Percentiles rank a stretch among this genome's conserved stretches.
phyloP scores from a whole-genome alignment of 2,888 invertebrate genomes.

The Cheilosia urbana region DNA sequence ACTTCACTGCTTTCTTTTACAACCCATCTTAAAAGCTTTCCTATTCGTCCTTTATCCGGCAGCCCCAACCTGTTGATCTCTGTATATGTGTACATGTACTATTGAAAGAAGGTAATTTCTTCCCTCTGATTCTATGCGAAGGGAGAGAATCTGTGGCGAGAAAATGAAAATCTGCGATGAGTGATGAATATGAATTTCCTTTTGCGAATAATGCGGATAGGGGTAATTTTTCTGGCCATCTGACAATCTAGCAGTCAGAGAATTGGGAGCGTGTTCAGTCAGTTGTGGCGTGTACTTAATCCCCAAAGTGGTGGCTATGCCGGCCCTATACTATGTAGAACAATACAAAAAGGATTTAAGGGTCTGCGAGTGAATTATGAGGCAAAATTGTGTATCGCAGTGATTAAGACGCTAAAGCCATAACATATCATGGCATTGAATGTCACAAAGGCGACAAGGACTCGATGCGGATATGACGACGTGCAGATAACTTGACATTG shows the following conservation, averaged over 20 bases:
- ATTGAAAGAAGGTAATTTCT: slow-evolving; percentile 65
- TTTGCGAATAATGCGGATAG: slow-evolving; percentile 70
- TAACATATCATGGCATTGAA: slow-evolving; percentile 67
- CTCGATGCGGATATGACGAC: slow-evolving; percentile 17
- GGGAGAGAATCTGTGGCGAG: slow-evolving; percentile 1
- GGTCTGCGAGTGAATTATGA: slow-evolving; percentile 66
- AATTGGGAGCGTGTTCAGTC: slow-evolving; percentile 62
- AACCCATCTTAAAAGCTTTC: slow-evolving; percentile 70
- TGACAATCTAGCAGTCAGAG: slow-evolving; percentile 60
- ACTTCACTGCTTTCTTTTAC: slow-evolving; percentile 38
- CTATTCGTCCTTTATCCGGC: slow-evolving; percentile 39
- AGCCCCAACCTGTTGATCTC: slow-evolving; percentile 67
- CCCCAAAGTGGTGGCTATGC: slow-evolving; percentile 36
- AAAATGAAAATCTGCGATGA: slow-evolving; percentile 52
- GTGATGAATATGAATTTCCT: slow-evolving; percentile 76
- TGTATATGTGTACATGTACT: neutral
- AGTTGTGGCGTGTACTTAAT: slow-evolving; percentile 67
- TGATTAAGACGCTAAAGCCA: slow-evolving; percentile 68
- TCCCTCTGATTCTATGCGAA: slow-evolving; percentile 16
- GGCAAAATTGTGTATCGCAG: slow-evolving; percentile 52
- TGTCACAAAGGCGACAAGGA: slow-evolving; percentile 42
- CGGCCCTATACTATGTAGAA: slow-evolving; percentile 34
- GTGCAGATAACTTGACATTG: slow-evolving; percentile 31
- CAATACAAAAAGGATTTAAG: slow-evolving; percentile 69
- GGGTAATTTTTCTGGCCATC: slow-evolving; percentile 74